Evolutionary conservation across 2,113 vertebrate species (phyloP), one percentile per base, ranked within the genome.

Genomic region (Noctilio leporinus): DNA sequence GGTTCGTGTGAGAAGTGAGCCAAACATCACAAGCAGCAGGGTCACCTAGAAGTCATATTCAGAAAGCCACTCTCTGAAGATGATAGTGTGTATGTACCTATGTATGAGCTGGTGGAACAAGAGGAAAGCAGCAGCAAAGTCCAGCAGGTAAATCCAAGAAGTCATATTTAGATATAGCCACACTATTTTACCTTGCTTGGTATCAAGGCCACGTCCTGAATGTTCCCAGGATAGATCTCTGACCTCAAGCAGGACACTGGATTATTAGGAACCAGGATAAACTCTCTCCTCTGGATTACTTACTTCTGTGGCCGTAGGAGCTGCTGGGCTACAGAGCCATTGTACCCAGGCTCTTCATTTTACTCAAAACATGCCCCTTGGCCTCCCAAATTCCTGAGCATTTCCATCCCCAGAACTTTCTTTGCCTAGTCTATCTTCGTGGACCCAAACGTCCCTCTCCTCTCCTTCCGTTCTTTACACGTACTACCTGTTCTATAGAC

Each of bases 71-170:
- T 59, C 43, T 53, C 33, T 40, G 28, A 86, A 64, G 9, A 26
- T 24, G n/a, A 64, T 0, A 33, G 28, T 22, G 1, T 67, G n/a
- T 55, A 8, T 14, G 8, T 16, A 1, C 55, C n/a, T 30, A 8
- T 55, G 35, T 57, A 15, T 28, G 10, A 57, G 2, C 1, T 65
- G 4, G 7, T 6, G 14, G 20, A 89, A 73, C 1, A 72, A 38
- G 14, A 82, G 10, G 30, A 64, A 75, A 62, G 49, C 5, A 65
- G 5, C n/a, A 43, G n/a, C 33, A 26, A 30, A 84, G n/a, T 64
- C 26, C 30, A 81, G 40, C 14, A 75, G 30, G 12, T 11, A 80
- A 62, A 83, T 28, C 12, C 7, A 81, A 38, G 6, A 75, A 12
- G 30, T 77, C 53, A n/a, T 17, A 77, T 55, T 22, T 78, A n/a